phyloP scores from a whole-genome alignment of 2,797 vertebrate species.

The Ispidina picta region DNA sequence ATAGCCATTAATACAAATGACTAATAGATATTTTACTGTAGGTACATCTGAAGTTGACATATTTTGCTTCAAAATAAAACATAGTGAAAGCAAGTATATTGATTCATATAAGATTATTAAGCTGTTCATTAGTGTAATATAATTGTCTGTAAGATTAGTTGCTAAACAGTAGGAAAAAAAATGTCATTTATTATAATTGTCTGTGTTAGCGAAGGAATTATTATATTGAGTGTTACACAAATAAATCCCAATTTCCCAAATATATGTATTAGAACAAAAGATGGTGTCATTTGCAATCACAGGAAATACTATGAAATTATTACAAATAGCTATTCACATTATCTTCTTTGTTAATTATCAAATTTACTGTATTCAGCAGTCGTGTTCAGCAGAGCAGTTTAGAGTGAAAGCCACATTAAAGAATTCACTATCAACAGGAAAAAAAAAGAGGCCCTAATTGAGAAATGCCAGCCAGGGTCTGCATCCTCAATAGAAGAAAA shows the following conservation, averaged over 20 bases:
- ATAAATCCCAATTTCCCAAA: conserved; percentile 60
- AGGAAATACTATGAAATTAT: conserved; percentile 21
- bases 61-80: conserved; percentile 61
- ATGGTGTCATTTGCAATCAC: conserved; percentile 22
- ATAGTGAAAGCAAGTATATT: conserved; percentile 57
- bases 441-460: conserved; percentile 57
- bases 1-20: conserved; percentile 61
- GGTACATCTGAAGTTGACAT: conserved; percentile 45
- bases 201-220: conserved; percentile 37
- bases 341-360: conserved; percentile 1
- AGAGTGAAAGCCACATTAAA: conserved; percentile 46
- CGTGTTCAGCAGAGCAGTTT: neutral
- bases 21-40: conserved; percentile 65
- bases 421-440: conserved; percentile 49
- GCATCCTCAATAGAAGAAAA: conserved; percentile 56
- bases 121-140: conserved; percentile 60
- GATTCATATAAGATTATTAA: conserved; percentile 69
- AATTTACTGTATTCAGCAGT: neutral
- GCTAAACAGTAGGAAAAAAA: conserved; percentile 49
- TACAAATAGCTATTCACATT: conserved; percentile 33
- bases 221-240: conserved; percentile 37
- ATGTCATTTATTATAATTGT: conserved; percentile 50
- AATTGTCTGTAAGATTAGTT: conserved; percentile 75
- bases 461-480: conserved; percentile 35
- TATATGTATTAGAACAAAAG: conserved; percentile 7